phyloP scores from a whole-genome alignment of 2,888 invertebrate species.

The Timema podura region DNA sequence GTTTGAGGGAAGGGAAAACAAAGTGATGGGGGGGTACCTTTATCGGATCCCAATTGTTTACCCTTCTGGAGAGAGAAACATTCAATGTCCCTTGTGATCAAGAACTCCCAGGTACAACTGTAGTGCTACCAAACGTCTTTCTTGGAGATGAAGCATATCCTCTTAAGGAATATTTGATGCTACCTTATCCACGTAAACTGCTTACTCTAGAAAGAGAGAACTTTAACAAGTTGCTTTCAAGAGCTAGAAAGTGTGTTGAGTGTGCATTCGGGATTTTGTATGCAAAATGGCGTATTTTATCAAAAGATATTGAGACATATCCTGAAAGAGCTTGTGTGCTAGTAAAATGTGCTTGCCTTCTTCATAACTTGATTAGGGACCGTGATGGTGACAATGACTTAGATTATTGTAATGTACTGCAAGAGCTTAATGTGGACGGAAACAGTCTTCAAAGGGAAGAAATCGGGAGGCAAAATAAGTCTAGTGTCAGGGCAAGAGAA shows the following conservation, averaged over 20 bases:
- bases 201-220: not conserved
- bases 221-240: constrained; percentile 3
- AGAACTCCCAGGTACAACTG: not conserved
- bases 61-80: too few species aligned
- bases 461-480: too few species aligned
- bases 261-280: not conserved
- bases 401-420: not conserved
- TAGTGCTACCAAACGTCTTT: not conserved
- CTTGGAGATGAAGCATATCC: constrained; percentile 9
- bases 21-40: constrained; percentile 2
- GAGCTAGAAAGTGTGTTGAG: not conserved
- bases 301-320: not conserved
- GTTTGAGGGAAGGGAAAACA: not conserved
- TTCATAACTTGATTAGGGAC: too few species aligned
- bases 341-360: constrained; percentile 5
- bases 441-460: too few species aligned
- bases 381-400: not conserved
- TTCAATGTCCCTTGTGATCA: not conserved
- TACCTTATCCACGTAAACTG: not conserved
- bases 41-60: too few species aligned
- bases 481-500: too few species aligned
- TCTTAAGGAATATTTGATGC: not conserved
- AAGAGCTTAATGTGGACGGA: not conserved
- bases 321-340: not conserved
- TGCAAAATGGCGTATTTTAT: not conserved